Evolutionary conservation across 1,140 invertebrate species (phyloP).

Genomic region (Phymorhynchus buccinoides): DNA sequence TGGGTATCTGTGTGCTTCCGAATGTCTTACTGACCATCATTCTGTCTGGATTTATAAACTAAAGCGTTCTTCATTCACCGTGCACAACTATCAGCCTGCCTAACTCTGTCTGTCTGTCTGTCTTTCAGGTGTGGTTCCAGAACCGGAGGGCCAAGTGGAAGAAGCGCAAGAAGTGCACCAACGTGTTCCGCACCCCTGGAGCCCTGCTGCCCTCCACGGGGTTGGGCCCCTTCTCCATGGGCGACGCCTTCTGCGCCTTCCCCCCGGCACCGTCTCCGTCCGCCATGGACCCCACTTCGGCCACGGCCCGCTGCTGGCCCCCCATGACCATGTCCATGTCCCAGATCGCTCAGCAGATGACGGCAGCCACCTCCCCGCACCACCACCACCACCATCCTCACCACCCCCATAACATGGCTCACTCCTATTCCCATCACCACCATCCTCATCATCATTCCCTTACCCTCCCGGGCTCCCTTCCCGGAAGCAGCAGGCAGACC

Average conservation of each 20-base stretch:
- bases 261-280: slow-evolving; percentile 41
- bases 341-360: slow-evolving; percentile 41
- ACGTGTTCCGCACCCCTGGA: slow-evolving; percentile 89
- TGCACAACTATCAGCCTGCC: too few species aligned
- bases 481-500: slow-evolving; percentile 62
- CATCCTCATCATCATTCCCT: slow-evolving; percentile 33
- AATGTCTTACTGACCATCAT: too few species aligned
- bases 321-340: slow-evolving; percentile 51
- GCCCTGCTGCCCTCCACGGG: slow-evolving; percentile 93
- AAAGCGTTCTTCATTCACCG: too few species aligned
- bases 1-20: too few species aligned
- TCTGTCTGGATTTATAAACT: too few species aligned
- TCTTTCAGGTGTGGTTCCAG: slow-evolving; percentile 73
- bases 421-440: slow-evolving; percentile 35
- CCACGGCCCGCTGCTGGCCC: slow-evolving; percentile 61
- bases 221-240: slow-evolving; percentile 85
- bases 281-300: slow-evolving; percentile 56
- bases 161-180: slow-evolving; percentile 97
- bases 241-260: slow-evolving; percentile 68
- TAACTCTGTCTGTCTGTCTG: too few species aligned
- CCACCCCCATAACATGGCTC: slow-evolving; percentile 59
- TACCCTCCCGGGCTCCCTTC: slow-evolving; percentile 55
- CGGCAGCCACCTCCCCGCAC: not conserved
- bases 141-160: slow-evolving; percentile 81
- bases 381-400: too few species aligned